Base-by-base conservation (phyloP, 2,113 vertebrate species). In the Hippocampus abdominalis region DNA sequence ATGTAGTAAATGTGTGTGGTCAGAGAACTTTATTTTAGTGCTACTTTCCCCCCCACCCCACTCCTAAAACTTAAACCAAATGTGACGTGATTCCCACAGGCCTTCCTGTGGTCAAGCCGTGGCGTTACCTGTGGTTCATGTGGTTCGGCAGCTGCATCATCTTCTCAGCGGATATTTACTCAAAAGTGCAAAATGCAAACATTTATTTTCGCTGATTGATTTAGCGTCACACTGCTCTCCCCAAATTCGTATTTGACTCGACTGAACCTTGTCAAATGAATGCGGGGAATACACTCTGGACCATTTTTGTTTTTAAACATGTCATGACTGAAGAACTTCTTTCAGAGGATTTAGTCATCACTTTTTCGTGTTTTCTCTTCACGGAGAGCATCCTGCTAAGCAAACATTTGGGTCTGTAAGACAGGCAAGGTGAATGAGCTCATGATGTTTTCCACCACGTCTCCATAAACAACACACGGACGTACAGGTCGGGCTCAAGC, bases 261-360 rank as follows among this genome's bases (percentile, higher is more conserved):
- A 8, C 15, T 23, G 51, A 23, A 11, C 21, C 51, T 54, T 23
- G 51, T 23, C 21, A 54, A 23, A 23, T 54, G 20, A 61, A 36
- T 59, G 12, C 56, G 8, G 13, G 13, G 54, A 25, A 57, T 56
- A 57, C 1, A 12, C 59, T 2, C 3, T 39, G 8, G 32, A 21
- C 59, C 13, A 3, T 25, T n/a, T 21, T 9, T 11, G 18, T 40
- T 18, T 64, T 42, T 63, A 16, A 59, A 59, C 72, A 46, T 71
- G 79, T 84, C 81, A 72, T 64, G 76, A 74, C 83, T 89, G 69
- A 88, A 84, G 84, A 87, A 79, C 64, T 70, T 81, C 84, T 88
- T 87, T 87, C 87, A 76, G n/a, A 69, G 32, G 25, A 48, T 84
- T 84, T 80, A 85, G 78, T 81, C 61, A 77, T 81, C 71, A 71